Percentiles rank a stretch among this genome's conserved stretches.
Evolutionary conservation across 1,140 invertebrate species (phyloP).

Genomic region (Procambarus virginalis): DNA sequence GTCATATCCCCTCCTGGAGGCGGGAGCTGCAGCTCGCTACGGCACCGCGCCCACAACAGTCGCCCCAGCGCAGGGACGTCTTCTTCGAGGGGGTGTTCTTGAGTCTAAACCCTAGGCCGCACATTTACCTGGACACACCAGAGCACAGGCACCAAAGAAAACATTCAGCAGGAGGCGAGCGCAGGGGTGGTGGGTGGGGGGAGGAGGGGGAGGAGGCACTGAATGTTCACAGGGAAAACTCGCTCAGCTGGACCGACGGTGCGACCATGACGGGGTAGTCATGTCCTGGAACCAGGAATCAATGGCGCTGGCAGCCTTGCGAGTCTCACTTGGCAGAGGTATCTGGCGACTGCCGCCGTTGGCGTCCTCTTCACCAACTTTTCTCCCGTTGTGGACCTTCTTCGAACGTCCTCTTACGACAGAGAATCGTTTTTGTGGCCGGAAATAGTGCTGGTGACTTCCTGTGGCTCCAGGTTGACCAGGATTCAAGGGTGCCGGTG

Average conservation of each 20-base stretch:
- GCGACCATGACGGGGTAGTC: slow-evolving; percentile 47
- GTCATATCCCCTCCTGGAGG: slow-evolving; percentile 38
- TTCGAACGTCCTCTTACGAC: neutral
- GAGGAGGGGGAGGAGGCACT: neutral
- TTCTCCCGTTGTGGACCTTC: neutral
- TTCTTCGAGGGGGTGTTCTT: slow-evolving; percentile 96
- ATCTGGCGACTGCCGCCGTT: neutral
- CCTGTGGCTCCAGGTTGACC: slow-evolving; percentile 25
- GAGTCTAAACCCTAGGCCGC: slow-evolving; percentile 93
- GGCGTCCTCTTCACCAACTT: neutral
- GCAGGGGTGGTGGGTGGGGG: neutral
- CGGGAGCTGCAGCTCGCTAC: slow-evolving; percentile 18
- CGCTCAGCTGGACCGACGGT: slow-evolving; percentile 20
- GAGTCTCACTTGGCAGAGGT: slow-evolving; percentile 3
- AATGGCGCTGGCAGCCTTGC: slow-evolving; percentile 55
- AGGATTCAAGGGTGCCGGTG: slow-evolving; percentile 41
- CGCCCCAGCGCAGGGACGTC: slow-evolving; percentile 94
- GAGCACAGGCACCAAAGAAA: slow-evolving; percentile 50
- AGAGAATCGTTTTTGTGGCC: too few relatives aligned
- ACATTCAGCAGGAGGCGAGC: slow-evolving; percentile 42
- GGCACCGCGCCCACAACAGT: slow-evolving; percentile 80
- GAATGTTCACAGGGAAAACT: neutral
- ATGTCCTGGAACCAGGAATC: slow-evolving; percentile 44
- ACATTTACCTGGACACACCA: slow-evolving; percentile 78
- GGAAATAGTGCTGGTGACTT: slow-evolving; percentile 2